Conservation (phyloP, 2,888 invertebrate genomes). For the Cephus pygmeus region DNA sequence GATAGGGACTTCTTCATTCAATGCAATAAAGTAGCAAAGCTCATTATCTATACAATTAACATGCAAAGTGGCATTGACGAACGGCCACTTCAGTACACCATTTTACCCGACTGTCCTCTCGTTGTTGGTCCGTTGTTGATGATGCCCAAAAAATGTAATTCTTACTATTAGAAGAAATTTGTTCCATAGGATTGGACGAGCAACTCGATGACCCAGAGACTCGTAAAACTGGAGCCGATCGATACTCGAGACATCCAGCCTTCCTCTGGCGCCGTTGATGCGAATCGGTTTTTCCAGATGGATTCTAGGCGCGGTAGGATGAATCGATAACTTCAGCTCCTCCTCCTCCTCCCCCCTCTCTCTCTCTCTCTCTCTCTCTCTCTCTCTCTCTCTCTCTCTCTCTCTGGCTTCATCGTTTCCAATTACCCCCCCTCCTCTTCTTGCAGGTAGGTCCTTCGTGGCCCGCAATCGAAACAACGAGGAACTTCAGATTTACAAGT, state of each 20-base stretch:
- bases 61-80: not conserved
- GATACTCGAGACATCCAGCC: conserved; percentile 31
- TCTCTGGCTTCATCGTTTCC: too few relatives aligned
- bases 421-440: too few relatives aligned
- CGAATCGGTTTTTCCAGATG: conserved; percentile 48
- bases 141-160: not conserved
- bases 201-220: conserved; percentile 41
- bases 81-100: not conserved
- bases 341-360: too few relatives aligned
- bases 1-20: conserved; percentile 28
- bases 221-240: conserved; percentile 20
- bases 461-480: conserved; percentile 36
- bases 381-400: too few relatives aligned
- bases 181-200: conserved; percentile 51
- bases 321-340: too few relatives aligned
- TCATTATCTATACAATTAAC: conserved; percentile 31
- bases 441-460: too few relatives aligned
- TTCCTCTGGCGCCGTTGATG: conserved; percentile 34
- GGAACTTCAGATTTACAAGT: conserved; percentile 52
- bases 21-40: conserved; percentile 33
- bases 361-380: too few relatives aligned
- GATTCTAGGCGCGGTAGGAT: conserved; percentile 31
- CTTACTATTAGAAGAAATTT: not conserved
- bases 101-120: too few relatives aligned
- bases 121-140: too few relatives aligned